Evolutionary conservation across 2,888 invertebrate genomes (phyloP).

Genomic region (Ophonus ardosiacus): DNA sequence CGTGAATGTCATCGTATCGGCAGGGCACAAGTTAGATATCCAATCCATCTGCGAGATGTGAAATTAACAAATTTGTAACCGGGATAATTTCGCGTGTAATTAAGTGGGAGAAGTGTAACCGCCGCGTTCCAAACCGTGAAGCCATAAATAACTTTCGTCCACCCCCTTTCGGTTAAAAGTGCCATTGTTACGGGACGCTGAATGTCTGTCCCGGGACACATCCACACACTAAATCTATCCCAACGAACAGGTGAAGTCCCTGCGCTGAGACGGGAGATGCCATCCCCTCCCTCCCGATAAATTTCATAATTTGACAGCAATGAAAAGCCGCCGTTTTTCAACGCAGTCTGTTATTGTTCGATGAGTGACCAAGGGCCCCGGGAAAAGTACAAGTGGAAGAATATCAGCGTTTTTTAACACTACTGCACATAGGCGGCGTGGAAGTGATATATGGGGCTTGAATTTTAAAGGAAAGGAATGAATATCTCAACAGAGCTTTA

Average conservation of each 20-base stretch:
- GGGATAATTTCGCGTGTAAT: conserved; percentile 75
- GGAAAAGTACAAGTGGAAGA: conserved; percentile 6
- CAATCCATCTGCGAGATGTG: conserved; percentile 64
- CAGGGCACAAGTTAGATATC: background rate
- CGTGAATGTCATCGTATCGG: too few species aligned
- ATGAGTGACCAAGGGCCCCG: conserved; percentile 35
- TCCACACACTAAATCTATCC: conserved; percentile 58
- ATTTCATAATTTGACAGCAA: conserved; percentile 59
- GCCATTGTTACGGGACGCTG: conserved; percentile 62
- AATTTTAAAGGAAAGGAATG: background rate
- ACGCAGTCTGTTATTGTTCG: conserved; percentile 34
- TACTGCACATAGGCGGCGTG: conserved; percentile 34
- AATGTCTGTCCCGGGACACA: conserved; percentile 60
- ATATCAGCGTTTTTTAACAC: conserved; percentile 31
- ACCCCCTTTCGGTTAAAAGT: conserved; percentile 62
- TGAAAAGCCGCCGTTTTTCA: conserved; percentile 53
- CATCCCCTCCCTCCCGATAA: conserved; percentile 39
- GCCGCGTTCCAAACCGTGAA: conserved; percentile 73
- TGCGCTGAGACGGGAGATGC: background rate
- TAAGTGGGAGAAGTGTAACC: conserved; percentile 73
- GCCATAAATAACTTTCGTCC: conserved; percentile 70
- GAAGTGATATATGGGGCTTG: conserved; percentile 5
- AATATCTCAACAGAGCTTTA: background rate
- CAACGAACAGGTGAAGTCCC: conserved; percentile 62
- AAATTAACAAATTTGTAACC: conserved; percentile 72